phyloP scores from a whole-genome alignment of 2,797 vertebrate genomes.

The Sebastes oblongus region DNA sequence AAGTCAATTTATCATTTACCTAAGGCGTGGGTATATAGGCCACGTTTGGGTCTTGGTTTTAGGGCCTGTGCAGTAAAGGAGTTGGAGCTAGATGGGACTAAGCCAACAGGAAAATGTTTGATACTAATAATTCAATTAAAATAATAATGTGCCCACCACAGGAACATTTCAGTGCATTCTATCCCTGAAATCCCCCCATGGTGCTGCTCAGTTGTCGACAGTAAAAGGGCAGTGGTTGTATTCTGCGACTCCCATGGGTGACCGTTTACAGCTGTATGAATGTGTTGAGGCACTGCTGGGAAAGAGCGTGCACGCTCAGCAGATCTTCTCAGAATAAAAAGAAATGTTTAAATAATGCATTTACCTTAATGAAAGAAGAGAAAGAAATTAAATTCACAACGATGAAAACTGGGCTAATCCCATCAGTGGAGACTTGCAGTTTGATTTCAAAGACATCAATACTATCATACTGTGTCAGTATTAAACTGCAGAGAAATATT shows the following conservation, averaged over 20 bases:
- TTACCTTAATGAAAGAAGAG: conserved; percentile 49
- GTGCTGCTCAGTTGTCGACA: neutral
- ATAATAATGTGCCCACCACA: neutral
- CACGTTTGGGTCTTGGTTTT: neutral
- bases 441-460: conserved; percentile 54
- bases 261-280: neutral
- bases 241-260: neutral
- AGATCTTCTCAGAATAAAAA: conserved; percentile 32
- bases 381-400: conserved; percentile 41
- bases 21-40: neutral
- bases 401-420: conserved; percentile 59
- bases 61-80: neutral
- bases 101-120: neutral
- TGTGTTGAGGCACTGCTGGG: neutral
- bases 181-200: neutral
- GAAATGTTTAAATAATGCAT: conserved; percentile 49
- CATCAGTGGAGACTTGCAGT: conserved; percentile 21
- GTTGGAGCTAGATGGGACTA: neutral
- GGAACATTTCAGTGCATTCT: neutral
- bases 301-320: conserved; percentile 31
- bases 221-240: neutral
- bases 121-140: neutral
- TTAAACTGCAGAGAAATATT: conserved; percentile 28
- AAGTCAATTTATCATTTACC: too few relatives aligned
- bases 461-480: conserved; percentile 18